A percentile compares a stretch with the other conserved stretches of the same genome.
Conservation (phyloP, 2,888 invertebrate genomes). For the Scrobipalpa costella region DNA sequence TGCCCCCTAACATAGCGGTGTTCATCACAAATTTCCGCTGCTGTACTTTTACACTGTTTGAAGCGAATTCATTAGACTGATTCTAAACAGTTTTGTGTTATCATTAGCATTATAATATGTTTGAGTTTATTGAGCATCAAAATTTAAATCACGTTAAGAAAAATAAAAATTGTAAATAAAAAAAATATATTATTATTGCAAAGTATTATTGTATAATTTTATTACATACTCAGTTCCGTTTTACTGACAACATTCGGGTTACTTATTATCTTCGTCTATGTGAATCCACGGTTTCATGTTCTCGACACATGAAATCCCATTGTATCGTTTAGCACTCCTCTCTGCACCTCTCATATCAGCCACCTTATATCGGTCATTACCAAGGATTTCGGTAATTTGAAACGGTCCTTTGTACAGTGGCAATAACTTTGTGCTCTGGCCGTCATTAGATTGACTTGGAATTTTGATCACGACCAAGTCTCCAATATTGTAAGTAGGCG, state of each 20-base stretch:
- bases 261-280: conserved; percentile 3
- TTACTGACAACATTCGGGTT: conserved; percentile 2
- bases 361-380: conserved; percentile 28
- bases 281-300: conserved; percentile 31
- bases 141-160: not conserved
- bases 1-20: not conserved
- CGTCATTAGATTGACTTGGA: conserved; percentile 6
- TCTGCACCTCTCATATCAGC: conserved; percentile 30
- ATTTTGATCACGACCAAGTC: conserved; percentile 7
- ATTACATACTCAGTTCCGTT: not conserved
- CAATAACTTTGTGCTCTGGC: conserved; percentile 29
- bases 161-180: not conserved
- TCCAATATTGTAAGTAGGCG: not conserved
- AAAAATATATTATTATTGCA: too few relatives aligned
- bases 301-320: conserved; percentile 16
- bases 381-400: conserved; percentile 28
- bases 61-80: not conserved
- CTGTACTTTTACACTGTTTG: not conserved
- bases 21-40: not conserved
- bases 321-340: conserved; percentile 20
- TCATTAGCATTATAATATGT: not conserved
- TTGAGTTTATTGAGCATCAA: not conserved
- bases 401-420: conserved; percentile 31
- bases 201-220: not conserved
- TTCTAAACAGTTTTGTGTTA: not conserved